Conservation (phyloP, 2,888 invertebrate genomes). For the Meiosimyza decipiens region DNA sequence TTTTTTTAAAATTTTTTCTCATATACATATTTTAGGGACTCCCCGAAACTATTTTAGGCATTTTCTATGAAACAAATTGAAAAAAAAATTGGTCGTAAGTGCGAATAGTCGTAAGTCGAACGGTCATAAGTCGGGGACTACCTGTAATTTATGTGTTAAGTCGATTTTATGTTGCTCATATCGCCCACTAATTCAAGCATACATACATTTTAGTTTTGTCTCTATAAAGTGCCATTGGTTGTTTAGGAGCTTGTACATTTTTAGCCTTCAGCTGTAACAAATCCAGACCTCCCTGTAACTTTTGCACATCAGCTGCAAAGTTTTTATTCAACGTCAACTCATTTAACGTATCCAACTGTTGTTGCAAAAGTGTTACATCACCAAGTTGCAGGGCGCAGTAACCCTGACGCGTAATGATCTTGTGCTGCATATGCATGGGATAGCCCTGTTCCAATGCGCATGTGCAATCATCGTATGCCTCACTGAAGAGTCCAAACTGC, state of each 20-base stretch:
- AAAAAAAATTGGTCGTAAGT: no score
- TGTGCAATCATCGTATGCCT: conserved; percentile 60
- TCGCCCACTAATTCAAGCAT: no score
- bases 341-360: conserved; percentile 45
- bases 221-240: no score
- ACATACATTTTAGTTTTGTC: no score
- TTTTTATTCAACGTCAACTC: conserved; percentile 44
- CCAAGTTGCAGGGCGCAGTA: conserved; percentile 52
- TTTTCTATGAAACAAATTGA: no score
- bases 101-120: no score
- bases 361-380: conserved; percentile 37
- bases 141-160: no score
- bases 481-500: conserved; percentile 56
- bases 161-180: no score
- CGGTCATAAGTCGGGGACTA: no score
- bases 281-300: conserved; percentile 38
- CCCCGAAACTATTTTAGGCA: no score
- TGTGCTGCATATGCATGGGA: conserved; percentile 51
- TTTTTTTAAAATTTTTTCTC: no score
- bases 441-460: conserved; percentile 57
- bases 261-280: neutral
- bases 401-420: conserved; percentile 54
- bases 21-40: no score
- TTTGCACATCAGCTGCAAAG: conserved; percentile 44
- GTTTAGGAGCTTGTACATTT: neutral